A percentile compares a stretch with the other conserved stretches of the same genome.
These are phyloP conservation scores for Lithobates sylvaticus DNA, from an alignment of 2,797 vertebrate species.

Conservation along the genomic window DNA sequence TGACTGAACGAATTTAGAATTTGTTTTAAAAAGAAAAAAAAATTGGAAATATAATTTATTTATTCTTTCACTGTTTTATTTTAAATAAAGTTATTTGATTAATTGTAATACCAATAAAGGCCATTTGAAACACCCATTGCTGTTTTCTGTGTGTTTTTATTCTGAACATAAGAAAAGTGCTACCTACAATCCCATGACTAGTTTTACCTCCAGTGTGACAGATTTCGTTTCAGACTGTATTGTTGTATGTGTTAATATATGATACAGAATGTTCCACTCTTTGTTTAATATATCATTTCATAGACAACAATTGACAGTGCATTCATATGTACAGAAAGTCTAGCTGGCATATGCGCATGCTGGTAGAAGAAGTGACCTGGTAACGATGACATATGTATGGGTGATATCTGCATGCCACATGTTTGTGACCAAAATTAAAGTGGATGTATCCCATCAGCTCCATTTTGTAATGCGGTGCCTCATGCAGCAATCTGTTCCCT, in stretches of 20 bases:
- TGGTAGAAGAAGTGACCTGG: neutral
- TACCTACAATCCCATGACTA: no score
- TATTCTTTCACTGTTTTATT: no score
- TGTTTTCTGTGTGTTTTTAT: no score
- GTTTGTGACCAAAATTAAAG: neutral
- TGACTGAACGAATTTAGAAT: no score
- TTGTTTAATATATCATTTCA: neutral
- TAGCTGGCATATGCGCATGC: neutral
- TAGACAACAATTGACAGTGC: neutral
- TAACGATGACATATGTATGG: conserved; percentile 10
- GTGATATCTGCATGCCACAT: neutral
- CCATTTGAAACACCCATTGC: no score
- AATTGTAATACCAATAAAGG: no score
- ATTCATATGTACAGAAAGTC: neutral
- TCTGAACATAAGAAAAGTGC: no score
- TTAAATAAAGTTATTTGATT: no score
- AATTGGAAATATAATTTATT: no score
- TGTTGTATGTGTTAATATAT: neutral
- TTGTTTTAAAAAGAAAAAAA: no score
- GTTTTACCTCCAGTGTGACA: no score
- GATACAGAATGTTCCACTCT: neutral
- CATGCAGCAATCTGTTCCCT: neutral
- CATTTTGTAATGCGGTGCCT: neutral
- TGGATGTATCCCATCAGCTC: conserved; percentile 9
- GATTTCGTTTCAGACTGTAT: no score